Percentiles rank a stretch among this genome's conserved stretches.
Conservation (phyloP, 2,113 vertebrate species). For the Chiloscyllium plagiosum region DNA sequence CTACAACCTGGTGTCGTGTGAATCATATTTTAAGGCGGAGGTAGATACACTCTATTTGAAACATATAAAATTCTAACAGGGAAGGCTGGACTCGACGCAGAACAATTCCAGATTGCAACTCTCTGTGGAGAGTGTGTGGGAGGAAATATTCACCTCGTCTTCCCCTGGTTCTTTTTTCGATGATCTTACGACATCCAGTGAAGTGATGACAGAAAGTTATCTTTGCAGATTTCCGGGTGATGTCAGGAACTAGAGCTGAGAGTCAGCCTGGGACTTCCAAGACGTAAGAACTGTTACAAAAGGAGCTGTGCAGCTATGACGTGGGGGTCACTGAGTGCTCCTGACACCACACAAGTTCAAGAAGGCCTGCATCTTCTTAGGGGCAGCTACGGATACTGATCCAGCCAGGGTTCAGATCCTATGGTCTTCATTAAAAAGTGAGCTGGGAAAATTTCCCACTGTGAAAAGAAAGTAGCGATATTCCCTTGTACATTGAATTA, state of each 20-base stretch:
- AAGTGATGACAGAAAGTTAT: not conserved
- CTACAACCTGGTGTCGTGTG: too few relatives aligned
- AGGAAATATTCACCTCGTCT: not conserved
- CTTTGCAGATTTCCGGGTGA: not conserved
- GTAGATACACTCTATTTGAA: too few relatives aligned
- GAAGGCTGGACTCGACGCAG: too few relatives aligned
- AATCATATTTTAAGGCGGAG: too few relatives aligned
- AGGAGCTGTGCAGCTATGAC: not conserved
- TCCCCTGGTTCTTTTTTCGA: not conserved
- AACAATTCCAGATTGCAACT: not conserved
- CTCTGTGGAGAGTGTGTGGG: too few relatives aligned
- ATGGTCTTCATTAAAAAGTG: not conserved
- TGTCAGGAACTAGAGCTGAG: not conserved
- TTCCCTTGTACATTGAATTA: too few relatives aligned
- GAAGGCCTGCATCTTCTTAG: too few relatives aligned
- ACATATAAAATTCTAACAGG: too few relatives aligned
- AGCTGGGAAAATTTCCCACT: not conserved
- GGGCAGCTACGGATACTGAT: too few relatives aligned
- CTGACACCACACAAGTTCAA: too few relatives aligned
- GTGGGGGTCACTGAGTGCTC: not conserved
- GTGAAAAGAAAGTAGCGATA: not conserved
- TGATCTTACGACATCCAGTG: not conserved
- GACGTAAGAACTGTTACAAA: not conserved
- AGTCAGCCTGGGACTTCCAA: not conserved
- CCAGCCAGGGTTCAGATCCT: too few relatives aligned